phyloP scores from a whole-genome alignment of 2,113 vertebrate species.

The Reinhardtius hippoglossoides region DNA sequence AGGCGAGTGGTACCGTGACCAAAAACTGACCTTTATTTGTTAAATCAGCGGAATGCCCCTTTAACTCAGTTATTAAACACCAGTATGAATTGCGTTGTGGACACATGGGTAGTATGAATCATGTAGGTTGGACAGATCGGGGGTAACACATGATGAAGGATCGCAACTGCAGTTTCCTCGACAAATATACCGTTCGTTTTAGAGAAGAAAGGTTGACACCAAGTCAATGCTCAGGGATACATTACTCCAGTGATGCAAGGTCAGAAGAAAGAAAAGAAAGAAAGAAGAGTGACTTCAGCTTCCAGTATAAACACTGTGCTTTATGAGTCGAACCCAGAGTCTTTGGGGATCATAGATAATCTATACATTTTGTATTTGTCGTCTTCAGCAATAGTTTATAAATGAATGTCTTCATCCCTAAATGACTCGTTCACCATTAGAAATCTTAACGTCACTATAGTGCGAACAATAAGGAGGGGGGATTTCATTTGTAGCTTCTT shows the following conservation, averaged over 20 bases:
- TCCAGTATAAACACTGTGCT: constrained; percentile 73
- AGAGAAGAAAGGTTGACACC: constrained; percentile 54
- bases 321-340: constrained; percentile 52
- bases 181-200: constrained; percentile 20
- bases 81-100: background rate
- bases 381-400: constrained; percentile 57
- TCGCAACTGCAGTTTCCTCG: constrained; percentile 25
- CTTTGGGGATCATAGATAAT: constrained; percentile 32
- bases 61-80: background rate
- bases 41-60: background rate
- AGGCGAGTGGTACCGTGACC: background rate
- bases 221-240: constrained; percentile 71
- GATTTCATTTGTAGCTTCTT: background rate
- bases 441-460: constrained; percentile 3
- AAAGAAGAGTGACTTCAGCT: constrained; percentile 16
- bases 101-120: constrained; percentile 2
- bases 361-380: constrained; percentile 39
- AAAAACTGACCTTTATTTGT: background rate
- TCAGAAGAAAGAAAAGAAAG: constrained; percentile 13
- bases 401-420: constrained; percentile 42
- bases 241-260: constrained; percentile 61
- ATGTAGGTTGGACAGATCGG: background rate
- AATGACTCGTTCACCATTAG: constrained; percentile 10
- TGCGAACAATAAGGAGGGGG: constrained; percentile 13
- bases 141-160: constrained; percentile 6